Percentiles rank a stretch among this genome's conserved stretches.
Evolutionary conservation across 2,797 vertebrate genomes (phyloP).

Genomic region (Chiloscyllium punctatum): DNA sequence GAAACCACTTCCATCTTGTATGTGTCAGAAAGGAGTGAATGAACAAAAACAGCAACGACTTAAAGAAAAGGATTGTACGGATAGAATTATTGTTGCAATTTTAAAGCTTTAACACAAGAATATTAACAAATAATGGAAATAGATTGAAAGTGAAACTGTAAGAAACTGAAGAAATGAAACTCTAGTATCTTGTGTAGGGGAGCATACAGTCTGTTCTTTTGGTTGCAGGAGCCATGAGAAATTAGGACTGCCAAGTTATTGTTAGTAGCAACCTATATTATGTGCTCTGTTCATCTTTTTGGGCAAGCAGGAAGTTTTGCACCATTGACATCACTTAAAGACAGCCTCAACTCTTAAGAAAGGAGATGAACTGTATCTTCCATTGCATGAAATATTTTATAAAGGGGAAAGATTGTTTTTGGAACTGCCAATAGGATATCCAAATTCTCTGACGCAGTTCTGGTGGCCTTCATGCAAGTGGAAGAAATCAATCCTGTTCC

Average conservation of each 20-base stretch:
- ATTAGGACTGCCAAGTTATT: background rate
- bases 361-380: background rate
- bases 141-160: background rate
- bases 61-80: background rate
- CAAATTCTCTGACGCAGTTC: background rate
- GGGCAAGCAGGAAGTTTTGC: background rate
- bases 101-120: background rate
- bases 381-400: background rate
- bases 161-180: background rate
- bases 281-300: background rate
- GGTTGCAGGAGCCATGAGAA: background rate
- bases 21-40: background rate
- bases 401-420: background rate
- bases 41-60: background rate
- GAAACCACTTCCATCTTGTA: background rate
- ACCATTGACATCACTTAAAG: background rate
- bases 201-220: background rate
- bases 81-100: background rate
- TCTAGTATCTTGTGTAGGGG: background rate
- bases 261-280: background rate
- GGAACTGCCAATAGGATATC: background rate
- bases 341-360: background rate
- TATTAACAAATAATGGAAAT: background rate
- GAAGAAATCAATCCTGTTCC: background rate
- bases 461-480: background rate